phyloP scores from a whole-genome alignment of 2,113 vertebrate genomes.

The Carlito syrichta region DNA sequence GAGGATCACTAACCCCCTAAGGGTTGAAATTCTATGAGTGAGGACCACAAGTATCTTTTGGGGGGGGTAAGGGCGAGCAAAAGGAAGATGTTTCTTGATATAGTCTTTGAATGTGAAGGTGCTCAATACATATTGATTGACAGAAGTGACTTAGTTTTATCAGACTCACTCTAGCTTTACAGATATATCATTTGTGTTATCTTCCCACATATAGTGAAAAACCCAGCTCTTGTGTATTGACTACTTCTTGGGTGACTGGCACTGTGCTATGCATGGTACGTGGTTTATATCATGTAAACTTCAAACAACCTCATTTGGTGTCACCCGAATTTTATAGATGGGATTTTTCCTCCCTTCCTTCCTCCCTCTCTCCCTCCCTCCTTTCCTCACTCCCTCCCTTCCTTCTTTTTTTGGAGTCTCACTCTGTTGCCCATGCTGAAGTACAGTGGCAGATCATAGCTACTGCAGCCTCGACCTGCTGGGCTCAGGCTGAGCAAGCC shows the following conservation, averaged over 20 bases:
- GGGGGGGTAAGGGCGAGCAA: accelerated
- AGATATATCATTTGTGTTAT: neutral
- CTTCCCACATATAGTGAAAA: neutral
- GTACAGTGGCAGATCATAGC: too few species aligned
- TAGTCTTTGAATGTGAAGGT: neutral
- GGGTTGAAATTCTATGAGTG: neutral
- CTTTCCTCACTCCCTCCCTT: too few species aligned
- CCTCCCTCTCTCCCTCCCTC: too few species aligned
- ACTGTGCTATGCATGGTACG: neutral
- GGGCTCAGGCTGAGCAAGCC: too few species aligned
- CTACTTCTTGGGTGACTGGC: neutral
- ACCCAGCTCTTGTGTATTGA: accelerated
- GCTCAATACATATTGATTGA: neutral
- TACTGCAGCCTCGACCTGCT: too few species aligned
- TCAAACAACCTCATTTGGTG: too few species aligned
- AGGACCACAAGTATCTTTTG: neutral
- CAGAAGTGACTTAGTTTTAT: neutral
- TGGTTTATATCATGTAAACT: neutral
- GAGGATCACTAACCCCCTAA: neutral
- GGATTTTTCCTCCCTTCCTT: too few species aligned
- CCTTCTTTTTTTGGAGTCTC: too few species aligned
- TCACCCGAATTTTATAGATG: too few species aligned
- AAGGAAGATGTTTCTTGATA: neutral
- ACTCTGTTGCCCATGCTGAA: too few species aligned
- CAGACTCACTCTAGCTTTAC: neutral